phyloP scores from a whole-genome alignment of 53 echinoderm and acorn worm genomes.

The Patiria pectinifera region DNA sequence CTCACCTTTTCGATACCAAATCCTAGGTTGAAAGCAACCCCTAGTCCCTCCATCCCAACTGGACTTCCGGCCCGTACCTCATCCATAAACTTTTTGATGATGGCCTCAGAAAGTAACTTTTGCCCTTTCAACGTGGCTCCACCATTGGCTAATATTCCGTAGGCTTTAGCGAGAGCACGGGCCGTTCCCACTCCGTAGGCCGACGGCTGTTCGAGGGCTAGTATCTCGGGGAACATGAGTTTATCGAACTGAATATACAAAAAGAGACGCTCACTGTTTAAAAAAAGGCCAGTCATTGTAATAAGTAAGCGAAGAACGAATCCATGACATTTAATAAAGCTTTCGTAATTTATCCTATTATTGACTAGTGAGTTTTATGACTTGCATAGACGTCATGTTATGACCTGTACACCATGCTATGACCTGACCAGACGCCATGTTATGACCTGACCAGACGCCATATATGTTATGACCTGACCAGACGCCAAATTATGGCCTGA shows the following conservation, averaged over 20 bases:
- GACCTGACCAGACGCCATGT: too few relatives aligned
- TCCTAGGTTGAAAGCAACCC: constrained; percentile 16
- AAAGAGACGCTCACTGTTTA: background rate
- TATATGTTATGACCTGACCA: too few relatives aligned
- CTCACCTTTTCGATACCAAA: background rate
- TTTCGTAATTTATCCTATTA: too few relatives aligned
- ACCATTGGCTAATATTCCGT: background rate
- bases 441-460: too few relatives aligned
- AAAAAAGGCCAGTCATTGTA: background rate
- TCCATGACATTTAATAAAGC: background rate
- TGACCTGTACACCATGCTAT: too few relatives aligned
- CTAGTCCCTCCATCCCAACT: background rate
- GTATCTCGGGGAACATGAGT: constrained; percentile 45
- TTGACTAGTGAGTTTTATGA: too few relatives aligned
- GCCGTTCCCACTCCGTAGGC: constrained; percentile 68
- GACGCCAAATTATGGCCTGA: too few relatives aligned
- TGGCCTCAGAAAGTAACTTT: background rate
- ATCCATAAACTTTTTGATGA: constrained; percentile 11
- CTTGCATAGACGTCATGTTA: too few relatives aligned
- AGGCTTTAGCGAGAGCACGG: constrained; percentile 61
- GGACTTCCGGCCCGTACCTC: background rate
- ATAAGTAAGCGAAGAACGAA: background rate
- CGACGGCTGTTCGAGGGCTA: constrained; percentile 64
- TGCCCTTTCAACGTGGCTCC: too few relatives aligned
- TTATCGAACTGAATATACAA: constrained; percentile 16